These are phyloP conservation scores for Apodemus sylvaticus DNA, from an alignment of 2,113 vertebrate genomes.

Conservation along the genomic window DNA sequence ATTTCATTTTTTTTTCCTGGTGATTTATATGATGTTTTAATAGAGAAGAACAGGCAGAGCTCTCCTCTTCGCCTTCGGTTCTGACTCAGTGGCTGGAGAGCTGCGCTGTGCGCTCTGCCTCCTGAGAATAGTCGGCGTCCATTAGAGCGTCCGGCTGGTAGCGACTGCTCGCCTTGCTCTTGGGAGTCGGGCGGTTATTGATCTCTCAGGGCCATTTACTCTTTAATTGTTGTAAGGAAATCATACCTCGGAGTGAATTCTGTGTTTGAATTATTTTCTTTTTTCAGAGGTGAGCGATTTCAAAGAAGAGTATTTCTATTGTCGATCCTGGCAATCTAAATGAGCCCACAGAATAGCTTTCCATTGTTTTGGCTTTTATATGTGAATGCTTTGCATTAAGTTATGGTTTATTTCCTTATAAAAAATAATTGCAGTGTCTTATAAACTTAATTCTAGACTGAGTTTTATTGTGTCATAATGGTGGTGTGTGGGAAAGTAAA, in stretches of 20 bases:
- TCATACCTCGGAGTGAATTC: background rate
- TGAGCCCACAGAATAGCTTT: background rate
- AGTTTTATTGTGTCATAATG: background rate
- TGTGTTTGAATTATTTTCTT: background rate
- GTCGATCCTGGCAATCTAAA: background rate
- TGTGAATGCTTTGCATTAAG: slow-evolving; percentile 39
- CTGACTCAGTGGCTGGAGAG: background rate
- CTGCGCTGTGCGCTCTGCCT: background rate
- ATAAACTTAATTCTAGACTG: background rate
- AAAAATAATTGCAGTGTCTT: background rate
- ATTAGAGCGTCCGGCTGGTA: background rate
- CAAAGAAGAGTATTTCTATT: background rate
- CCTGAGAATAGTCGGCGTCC: background rate
- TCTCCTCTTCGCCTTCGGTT: slow-evolving; percentile 47
- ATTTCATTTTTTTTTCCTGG: background rate
- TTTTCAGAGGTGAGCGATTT: background rate
- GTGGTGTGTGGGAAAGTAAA: background rate
- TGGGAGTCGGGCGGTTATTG: background rate
- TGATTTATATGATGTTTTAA: slow-evolving; percentile 15
- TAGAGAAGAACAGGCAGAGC: slow-evolving; percentile 32
- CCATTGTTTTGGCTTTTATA: background rate
- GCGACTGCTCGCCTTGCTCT: background rate
- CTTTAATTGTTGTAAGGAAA: background rate
- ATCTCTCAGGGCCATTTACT: background rate
- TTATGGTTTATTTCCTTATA: background rate